These are phyloP conservation scores for Heliconius cydno DNA, from an alignment of 2,888 invertebrate genomes.

Conservation along the genomic window DNA sequence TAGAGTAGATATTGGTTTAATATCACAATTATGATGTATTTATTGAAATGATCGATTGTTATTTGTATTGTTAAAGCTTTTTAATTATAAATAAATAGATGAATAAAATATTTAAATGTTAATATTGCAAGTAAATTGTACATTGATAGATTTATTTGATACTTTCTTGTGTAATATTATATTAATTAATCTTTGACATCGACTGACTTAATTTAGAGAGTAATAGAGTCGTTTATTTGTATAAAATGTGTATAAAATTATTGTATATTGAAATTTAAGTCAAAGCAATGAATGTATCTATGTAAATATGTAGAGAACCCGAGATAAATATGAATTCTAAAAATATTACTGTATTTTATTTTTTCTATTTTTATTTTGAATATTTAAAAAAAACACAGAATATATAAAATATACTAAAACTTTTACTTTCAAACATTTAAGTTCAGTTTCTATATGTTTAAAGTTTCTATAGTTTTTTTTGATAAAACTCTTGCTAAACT, in stretches of 20 bases:
- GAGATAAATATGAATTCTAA: slow-evolving; percentile 56
- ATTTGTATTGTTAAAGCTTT: slow-evolving; percentile 76
- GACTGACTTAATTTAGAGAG: slow-evolving; percentile 62
- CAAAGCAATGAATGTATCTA: slow-evolving; percentile 44
- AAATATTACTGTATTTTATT: slow-evolving; percentile 57
- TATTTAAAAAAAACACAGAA: not conserved
- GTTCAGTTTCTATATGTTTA: not conserved
- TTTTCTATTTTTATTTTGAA: not conserved
- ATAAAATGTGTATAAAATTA: slow-evolving; percentile 57
- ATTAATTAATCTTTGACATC: slow-evolving; percentile 56
- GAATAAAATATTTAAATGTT: slow-evolving; percentile 48
- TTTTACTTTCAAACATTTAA: not conserved
- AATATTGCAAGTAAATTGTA: slow-evolving; percentile 48
- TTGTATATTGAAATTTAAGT: slow-evolving; percentile 29
- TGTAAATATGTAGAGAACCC: slow-evolving; percentile 51
- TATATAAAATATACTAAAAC: not conserved
- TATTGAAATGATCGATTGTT: slow-evolving; percentile 55
- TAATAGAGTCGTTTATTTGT: slow-evolving; percentile 39
- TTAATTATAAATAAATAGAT: slow-evolving; percentile 53
- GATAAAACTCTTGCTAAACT: not conserved
- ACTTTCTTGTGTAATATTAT: slow-evolving; percentile 40
- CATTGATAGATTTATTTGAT: slow-evolving; percentile 45
- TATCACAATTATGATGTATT: slow-evolving; percentile 64
- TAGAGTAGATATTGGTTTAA: slow-evolving; percentile 71
- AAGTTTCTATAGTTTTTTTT: not conserved